Percentiles rank a stretch among this genome's conserved stretches.
Conservation (phyloP, 2,797 vertebrate species). For the Chaunax sp. region DNA sequence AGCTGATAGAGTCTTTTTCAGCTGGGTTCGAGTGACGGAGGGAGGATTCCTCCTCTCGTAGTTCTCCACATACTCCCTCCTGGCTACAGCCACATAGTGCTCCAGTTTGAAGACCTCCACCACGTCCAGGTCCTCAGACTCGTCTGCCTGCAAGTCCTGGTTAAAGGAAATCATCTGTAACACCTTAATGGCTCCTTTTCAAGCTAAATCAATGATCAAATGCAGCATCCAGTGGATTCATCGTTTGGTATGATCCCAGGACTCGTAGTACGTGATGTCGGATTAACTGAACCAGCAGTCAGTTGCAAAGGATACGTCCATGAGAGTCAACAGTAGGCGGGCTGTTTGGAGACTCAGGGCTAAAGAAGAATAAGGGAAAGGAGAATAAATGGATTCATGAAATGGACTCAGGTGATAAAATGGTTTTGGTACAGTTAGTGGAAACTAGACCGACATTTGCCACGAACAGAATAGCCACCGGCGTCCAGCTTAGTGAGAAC, state of each 20-base stretch:
- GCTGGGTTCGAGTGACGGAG: constrained; percentile 47
- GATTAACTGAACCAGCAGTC: no score
- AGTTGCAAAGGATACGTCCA: constrained; percentile 69
- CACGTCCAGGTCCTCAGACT: constrained; percentile 56
- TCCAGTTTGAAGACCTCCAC: constrained; percentile 71
- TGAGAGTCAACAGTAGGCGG: constrained; percentile 57
- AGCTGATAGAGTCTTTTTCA: constrained; percentile 53
- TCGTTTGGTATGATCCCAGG: no score
- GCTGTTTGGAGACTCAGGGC: constrained; percentile 66
- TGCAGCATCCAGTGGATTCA: not conserved
- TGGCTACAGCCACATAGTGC: constrained; percentile 48
- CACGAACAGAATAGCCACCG: constrained; percentile 64
- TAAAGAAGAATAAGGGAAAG: constrained; percentile 18
- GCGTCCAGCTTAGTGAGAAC: constrained; percentile 59
- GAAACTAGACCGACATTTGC: constrained; percentile 58
- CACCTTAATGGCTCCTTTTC: no score
- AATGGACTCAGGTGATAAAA: not conserved
- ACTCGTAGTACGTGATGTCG: no score
- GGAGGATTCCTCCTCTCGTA: constrained; percentile 50
- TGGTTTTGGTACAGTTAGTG: rapidly evolving
- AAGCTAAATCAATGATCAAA: not conserved
- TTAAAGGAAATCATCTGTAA: constrained; percentile 43
- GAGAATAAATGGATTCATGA: not conserved
- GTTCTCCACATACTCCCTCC: constrained; percentile 70
- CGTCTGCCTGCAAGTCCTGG: constrained; percentile 55